Conservation (phyloP, 2,888 invertebrate genomes). For the Linyphia triangularis region DNA sequence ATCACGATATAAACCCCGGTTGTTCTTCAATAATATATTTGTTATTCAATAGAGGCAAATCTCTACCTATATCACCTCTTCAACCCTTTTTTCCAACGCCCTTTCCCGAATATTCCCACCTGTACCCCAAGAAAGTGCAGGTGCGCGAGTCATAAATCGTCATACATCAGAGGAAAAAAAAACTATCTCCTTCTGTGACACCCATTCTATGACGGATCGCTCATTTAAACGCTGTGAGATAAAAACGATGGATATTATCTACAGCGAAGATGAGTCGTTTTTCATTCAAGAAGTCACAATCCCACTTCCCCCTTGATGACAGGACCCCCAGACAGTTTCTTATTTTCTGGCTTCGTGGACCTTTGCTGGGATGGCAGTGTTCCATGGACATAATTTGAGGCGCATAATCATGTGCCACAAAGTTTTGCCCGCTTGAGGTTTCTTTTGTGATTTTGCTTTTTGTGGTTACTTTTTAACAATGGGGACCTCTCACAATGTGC, state of each 20-base stretch:
- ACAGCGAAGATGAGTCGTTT: constrained; percentile 22
- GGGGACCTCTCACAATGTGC: neutral
- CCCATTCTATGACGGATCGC: constrained; percentile 14
- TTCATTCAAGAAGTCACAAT: neutral
- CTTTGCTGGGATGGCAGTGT: too few species aligned
- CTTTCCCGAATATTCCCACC: neutral
- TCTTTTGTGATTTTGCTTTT: neutral
- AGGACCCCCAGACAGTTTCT: neutral
- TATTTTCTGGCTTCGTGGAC: neutral
- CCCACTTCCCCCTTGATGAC: neutral
- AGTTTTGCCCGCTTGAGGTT: neutral
- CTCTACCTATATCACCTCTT: too few species aligned
- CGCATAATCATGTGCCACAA: neutral
- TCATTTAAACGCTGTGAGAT: constrained; percentile 8
- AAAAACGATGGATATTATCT: constrained; percentile 40
- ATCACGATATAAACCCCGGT: too few species aligned
- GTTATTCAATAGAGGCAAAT: too few species aligned
- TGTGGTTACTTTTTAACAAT: neutral
- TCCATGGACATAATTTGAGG: too few species aligned
- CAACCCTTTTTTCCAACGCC: neutral
- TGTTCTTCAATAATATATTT: too few species aligned
- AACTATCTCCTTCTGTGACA: constrained; percentile 5
- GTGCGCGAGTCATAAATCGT: constrained; percentile 9
- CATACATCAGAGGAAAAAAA: neutral
- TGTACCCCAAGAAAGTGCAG: neutral